Conservation (phyloP, 2,888 invertebrate genomes). For the Mythimna ferrago region DNA sequence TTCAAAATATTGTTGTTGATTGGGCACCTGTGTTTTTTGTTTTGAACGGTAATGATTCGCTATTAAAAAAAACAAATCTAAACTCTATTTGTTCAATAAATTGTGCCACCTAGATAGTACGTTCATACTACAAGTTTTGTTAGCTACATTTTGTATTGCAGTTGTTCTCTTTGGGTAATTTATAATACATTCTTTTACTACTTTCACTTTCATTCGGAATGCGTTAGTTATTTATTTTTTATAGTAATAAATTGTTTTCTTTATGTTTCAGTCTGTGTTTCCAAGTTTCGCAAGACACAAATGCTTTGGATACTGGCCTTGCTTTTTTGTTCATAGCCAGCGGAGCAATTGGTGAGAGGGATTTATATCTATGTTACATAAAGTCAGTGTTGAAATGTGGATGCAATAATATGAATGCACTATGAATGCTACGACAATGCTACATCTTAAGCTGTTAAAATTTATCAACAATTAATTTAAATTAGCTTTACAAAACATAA, state of each 20-base stretch:
- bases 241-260: constrained; percentile 45
- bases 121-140: constrained; percentile 23
- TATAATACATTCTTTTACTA: constrained; percentile 33
- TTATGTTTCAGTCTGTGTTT: constrained; percentile 83
- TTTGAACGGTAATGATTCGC: constrained; percentile 18
- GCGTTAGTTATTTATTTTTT: constrained; percentile 43
- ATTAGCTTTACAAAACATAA: neutral
- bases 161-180: constrained; percentile 9
- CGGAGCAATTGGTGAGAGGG: constrained; percentile 86
- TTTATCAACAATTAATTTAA: neutral
- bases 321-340: constrained; percentile 86
- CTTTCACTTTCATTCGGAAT: constrained; percentile 64
- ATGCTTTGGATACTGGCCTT: constrained; percentile 85
- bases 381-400: constrained; percentile 64
- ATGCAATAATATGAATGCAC: constrained; percentile 53
- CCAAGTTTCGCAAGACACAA: constrained; percentile 83
- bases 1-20: constrained; percentile 9
- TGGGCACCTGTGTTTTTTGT: constrained; percentile 24
- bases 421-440: neutral
- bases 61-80: constrained; percentile 28
- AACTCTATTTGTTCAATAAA: constrained; percentile 34
- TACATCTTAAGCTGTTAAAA: neutral
- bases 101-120: constrained; percentile 32
- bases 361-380: constrained; percentile 73
- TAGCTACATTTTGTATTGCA: constrained; percentile 5